Percentiles rank a stretch among this genome's conserved stretches.
Conservation (phyloP, 1,140 invertebrate species). For the Drosophila murphyi region DNA sequence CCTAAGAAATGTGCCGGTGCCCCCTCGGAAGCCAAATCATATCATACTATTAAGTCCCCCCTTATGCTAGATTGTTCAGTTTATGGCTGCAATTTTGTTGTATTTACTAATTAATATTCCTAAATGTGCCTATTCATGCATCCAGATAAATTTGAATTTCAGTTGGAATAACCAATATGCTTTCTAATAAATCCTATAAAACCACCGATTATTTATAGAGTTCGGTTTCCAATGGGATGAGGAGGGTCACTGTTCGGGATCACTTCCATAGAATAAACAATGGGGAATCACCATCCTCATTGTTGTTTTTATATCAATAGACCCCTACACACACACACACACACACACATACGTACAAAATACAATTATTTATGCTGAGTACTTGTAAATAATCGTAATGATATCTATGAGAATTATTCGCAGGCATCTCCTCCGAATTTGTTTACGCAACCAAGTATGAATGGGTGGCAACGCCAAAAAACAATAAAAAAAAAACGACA, state of each 20-base stretch:
- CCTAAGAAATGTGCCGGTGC: no score
- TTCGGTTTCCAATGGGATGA: not conserved
- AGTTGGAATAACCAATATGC: slow-evolving; percentile 21
- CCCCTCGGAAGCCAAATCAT: no score
- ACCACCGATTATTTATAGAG: slow-evolving; percentile 36
- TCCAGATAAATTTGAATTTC: slow-evolving; percentile 16
- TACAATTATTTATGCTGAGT: slow-evolving; percentile 32
- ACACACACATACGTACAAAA: not conserved
- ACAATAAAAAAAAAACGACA: not conserved
- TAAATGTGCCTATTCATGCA: slow-evolving; percentile 24
- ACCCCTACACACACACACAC: not conserved
- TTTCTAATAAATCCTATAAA: slow-evolving; percentile 17
- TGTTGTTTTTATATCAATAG: not conserved
- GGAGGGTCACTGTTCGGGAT: slow-evolving; percentile 12
- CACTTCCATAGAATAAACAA: slow-evolving; percentile 16
- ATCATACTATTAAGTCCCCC: no score
- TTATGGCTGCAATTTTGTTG: not conserved
- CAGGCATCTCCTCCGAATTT: not conserved
- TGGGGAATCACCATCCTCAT: slow-evolving; percentile 21
- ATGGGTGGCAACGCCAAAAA: slow-evolving; percentile 8
- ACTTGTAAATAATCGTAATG: slow-evolving; percentile 11
- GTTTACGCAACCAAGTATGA: slow-evolving; percentile 21
- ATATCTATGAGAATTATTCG: slow-evolving; percentile 20
- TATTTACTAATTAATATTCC: not conserved
- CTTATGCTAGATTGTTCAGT: no score